A percentile compares a stretch with the other conserved stretches of the same genome.
These are phyloP conservation scores for Drosophila orosa DNA, from an alignment of 1,140 invertebrate genomes.

Conservation along the genomic window DNA sequence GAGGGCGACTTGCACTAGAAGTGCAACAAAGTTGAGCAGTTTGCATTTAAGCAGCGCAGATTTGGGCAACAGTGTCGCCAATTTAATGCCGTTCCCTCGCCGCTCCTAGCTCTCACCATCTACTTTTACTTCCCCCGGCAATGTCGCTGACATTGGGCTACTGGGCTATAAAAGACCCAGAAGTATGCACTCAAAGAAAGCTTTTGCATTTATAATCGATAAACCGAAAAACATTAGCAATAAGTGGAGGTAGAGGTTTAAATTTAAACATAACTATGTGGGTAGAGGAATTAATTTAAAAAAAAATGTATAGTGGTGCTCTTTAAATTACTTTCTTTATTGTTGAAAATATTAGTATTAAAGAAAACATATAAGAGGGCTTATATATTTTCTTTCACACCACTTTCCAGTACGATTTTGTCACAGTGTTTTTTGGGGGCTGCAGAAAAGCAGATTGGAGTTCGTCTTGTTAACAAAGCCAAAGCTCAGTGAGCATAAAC, in stretches of 20 bases:
- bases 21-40: slow-evolving; percentile 70
- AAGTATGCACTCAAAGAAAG: slow-evolving; percentile 2
- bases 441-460: slow-evolving; percentile 24
- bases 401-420: background rate
- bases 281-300: background rate
- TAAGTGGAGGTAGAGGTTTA: no score
- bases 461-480: slow-evolving; percentile 49
- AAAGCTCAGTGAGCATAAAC: slow-evolving; percentile 55
- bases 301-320: no score
- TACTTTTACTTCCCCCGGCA: slow-evolving; percentile 14
- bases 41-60: slow-evolving; percentile 74
- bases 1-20: slow-evolving; percentile 21
- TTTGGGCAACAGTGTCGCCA: slow-evolving; percentile 76
- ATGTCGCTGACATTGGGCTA: slow-evolving; percentile 36
- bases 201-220: background rate
- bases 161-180: slow-evolving; percentile 52
- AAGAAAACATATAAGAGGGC: no score
- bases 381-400: no score
- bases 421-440: background rate
- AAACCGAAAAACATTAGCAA: no score
- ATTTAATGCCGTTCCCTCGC: slow-evolving; percentile 53
- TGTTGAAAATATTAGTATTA: no score
- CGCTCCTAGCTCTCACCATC: background rate
- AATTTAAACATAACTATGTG: no score
- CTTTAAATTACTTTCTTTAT: no score